Evolutionary conservation across 2,888 invertebrate genomes (phyloP).

Genomic region (Dromius quadrimaculatus): DNA sequence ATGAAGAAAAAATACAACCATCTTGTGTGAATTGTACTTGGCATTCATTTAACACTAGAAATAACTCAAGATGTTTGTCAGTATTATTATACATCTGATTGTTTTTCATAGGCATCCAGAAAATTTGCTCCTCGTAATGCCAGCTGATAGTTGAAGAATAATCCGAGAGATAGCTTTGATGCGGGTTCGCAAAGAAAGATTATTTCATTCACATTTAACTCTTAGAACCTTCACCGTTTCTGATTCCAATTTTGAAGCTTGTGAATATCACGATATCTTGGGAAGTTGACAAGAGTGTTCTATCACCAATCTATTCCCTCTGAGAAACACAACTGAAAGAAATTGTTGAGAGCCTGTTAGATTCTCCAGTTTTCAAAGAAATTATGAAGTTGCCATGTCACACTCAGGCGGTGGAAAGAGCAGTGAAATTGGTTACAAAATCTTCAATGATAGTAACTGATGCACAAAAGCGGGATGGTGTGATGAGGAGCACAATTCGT

Average conservation of each 20-base stretch:
- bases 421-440: background rate
- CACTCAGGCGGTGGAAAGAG: background rate
- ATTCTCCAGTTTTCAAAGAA: background rate
- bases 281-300: background rate
- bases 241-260: too few relatives aligned
- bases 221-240: too few relatives aligned
- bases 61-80: background rate
- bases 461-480: background rate
- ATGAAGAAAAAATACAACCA: background rate
- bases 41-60: background rate
- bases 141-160: background rate
- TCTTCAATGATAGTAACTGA: background rate
- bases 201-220: too few relatives aligned
- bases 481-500: background rate
- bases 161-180: conserved; percentile 3
- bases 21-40: background rate
- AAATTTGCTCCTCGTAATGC: conserved; percentile 20
- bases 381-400: background rate
- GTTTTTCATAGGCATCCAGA: conserved; percentile 25
- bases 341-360: background rate
- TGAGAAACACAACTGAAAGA: background rate
- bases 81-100: background rate
- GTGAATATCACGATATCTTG: background rate
- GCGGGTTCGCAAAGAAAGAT: conserved; percentile 2
- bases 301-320: background rate